A percentile compares a stretch with the other conserved stretches of the same genome.
Conservation (phyloP, 2,113 vertebrate genomes). For the Tragelaphus strepsiceros region DNA sequence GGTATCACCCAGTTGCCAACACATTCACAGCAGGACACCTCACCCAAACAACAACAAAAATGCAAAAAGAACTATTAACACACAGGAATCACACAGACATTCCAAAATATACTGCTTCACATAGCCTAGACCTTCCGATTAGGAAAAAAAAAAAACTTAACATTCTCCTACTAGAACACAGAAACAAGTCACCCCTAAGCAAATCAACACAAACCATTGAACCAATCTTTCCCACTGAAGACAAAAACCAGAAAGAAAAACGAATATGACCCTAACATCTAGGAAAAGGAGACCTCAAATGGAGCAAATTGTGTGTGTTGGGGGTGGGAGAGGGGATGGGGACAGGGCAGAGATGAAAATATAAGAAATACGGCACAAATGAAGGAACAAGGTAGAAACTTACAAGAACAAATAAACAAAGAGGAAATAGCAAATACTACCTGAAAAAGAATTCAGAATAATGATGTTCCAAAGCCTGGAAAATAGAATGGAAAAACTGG, state of each 20-base stretch:
- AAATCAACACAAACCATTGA: neutral
- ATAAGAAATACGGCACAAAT: neutral
- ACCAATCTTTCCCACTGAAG: neutral
- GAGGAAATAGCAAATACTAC: neutral
- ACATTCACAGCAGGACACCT: neutral
- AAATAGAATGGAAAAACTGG: too few relatives aligned
- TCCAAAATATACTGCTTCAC: neutral
- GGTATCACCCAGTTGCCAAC: neutral
- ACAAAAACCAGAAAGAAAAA: neutral
- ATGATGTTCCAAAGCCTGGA: too few relatives aligned
- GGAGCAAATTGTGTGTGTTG: neutral
- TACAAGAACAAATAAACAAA: neutral
- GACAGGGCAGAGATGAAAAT: neutral
- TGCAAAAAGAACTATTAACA: neutral
- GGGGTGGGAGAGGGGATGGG: too few relatives aligned
- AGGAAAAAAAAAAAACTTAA: neutral
- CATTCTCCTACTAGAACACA: neutral
- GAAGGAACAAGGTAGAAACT: neutral
- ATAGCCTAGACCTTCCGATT: neutral
- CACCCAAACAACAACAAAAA: neutral
- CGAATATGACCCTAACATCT: neutral
- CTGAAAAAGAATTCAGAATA: neutral
- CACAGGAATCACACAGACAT: neutral
- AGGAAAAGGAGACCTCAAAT: neutral
- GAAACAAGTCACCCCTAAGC: neutral